Conservation (phyloP, 2,888 invertebrate species). For the Cheilosia variabilis region DNA sequence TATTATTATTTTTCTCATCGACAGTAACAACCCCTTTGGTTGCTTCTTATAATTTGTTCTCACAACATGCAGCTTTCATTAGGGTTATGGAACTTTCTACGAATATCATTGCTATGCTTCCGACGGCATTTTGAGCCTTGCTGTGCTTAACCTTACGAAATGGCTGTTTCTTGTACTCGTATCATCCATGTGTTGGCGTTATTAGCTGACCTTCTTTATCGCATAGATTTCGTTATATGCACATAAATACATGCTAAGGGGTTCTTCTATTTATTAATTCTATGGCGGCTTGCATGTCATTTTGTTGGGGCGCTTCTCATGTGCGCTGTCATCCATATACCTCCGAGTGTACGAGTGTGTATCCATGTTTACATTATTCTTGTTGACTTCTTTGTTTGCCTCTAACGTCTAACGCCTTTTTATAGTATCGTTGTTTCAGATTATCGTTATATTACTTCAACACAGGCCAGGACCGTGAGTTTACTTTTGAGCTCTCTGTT, state of each 20-base stretch:
- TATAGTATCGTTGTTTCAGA: conserved; percentile 36
- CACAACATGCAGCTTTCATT: conserved; percentile 20
- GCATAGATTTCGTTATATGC: conserved; percentile 4
- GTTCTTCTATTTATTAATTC: conserved; percentile 28
- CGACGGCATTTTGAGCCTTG: conserved; percentile 16
- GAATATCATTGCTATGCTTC: conserved; percentile 5
- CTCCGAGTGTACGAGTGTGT: not conserved
- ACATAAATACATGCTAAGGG: no score
- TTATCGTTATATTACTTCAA: conserved; percentile 39
- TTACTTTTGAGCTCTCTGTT: conserved; percentile 11
- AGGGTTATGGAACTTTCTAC: conserved; percentile 4
- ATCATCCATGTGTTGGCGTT: not conserved
- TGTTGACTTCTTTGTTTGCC: conserved; percentile 37
- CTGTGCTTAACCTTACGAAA: conserved; percentile 28
- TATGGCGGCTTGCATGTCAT: conserved; percentile 17
- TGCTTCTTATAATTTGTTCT: not conserved
- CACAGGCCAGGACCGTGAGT: not conserved
- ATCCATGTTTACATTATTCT: conserved; percentile 34
- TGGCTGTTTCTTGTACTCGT: not conserved
- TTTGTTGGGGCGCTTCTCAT: conserved; percentile 8
- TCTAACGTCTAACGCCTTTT: conserved; percentile 26
- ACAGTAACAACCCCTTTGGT: conserved; percentile 11
- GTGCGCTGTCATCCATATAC: conserved; percentile 3
- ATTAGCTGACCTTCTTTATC: conserved; percentile 37
- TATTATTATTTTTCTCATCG: not conserved